Conservation (phyloP, 2,888 invertebrate genomes). For the Anorthoa munda region DNA sequence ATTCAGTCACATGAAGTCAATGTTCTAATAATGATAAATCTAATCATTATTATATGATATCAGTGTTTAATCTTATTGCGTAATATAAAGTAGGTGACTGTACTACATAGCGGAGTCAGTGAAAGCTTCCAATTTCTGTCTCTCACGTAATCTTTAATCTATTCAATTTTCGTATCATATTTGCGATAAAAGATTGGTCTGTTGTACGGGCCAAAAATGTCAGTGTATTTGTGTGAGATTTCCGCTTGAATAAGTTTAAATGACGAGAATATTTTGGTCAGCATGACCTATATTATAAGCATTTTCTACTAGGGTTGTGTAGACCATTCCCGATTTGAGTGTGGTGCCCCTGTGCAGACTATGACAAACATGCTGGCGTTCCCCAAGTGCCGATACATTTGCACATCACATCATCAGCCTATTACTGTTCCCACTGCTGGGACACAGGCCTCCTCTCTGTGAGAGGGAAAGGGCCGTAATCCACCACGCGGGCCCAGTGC, state of each 20-base stretch:
- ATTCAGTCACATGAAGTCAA: conserved; percentile 11
- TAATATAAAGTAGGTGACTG: conserved; percentile 55
- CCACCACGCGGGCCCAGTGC: too few relatives aligned
- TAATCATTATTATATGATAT: conserved; percentile 55
- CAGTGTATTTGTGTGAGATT: not conserved
- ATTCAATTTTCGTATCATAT: conserved; percentile 40
- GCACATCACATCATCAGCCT: too few relatives aligned
- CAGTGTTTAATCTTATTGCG: conserved; percentile 52
- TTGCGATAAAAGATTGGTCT: conserved; percentile 19
- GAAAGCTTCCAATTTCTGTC: conserved; percentile 53
- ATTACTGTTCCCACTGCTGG: too few relatives aligned
- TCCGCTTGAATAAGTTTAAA: conserved; percentile 1
- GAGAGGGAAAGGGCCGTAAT: too few relatives aligned
- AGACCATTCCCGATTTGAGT: too few relatives aligned
- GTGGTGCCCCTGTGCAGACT: too few relatives aligned
- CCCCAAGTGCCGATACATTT: too few relatives aligned
- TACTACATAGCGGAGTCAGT: conserved; percentile 37
- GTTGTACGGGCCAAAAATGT: not conserved
- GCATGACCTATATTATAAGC: not conserved
- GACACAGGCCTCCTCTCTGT: too few relatives aligned
- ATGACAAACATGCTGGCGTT: too few relatives aligned
- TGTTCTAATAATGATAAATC: conserved; percentile 47
- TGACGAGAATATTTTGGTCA: conserved; percentile 1
- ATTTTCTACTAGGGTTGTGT: not conserved
- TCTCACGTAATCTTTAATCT: conserved; percentile 54